phyloP scores from a whole-genome alignment of 2,797 vertebrate species.

The Vultur gryphus region DNA sequence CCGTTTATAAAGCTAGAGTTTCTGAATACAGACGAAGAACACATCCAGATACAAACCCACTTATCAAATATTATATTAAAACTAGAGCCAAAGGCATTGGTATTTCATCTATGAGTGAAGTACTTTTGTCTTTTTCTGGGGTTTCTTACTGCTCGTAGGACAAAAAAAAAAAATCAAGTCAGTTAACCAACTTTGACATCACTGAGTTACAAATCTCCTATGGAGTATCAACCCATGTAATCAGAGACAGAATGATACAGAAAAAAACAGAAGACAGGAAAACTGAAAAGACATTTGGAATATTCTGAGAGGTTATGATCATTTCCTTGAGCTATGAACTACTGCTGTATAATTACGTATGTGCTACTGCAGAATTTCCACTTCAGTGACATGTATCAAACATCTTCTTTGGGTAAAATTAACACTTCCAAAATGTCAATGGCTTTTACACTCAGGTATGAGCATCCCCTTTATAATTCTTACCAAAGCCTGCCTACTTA shows the following conservation, averaged over 20 bases:
- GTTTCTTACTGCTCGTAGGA: not conserved
- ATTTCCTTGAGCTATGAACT: not conserved
- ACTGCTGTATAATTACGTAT: not conserved
- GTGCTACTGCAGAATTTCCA: not conserved
- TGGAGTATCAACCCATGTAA: not conserved
- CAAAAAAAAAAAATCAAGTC: not conserved
- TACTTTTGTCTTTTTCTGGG: not conserved
- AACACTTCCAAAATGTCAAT: not conserved
- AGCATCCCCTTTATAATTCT: not conserved
- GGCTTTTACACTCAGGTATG: not conserved
- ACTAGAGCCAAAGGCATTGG: not conserved
- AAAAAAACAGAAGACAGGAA: not conserved
- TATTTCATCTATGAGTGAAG: not conserved
- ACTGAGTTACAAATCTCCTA: not conserved
- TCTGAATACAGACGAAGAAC: not conserved
- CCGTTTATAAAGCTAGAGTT: not conserved
- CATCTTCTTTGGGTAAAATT: not conserved
- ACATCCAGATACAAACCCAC: not conserved
- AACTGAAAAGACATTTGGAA: not conserved
- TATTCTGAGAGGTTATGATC: not conserved
- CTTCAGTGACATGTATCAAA: not conserved
- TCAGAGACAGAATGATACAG: not conserved
- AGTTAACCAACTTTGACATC: not conserved
- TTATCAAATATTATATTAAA: not conserved
- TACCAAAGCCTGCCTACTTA: not conserved